phyloP scores from a whole-genome alignment of 2,113 vertebrate genomes.

The Opisthocomus hoazin region DNA sequence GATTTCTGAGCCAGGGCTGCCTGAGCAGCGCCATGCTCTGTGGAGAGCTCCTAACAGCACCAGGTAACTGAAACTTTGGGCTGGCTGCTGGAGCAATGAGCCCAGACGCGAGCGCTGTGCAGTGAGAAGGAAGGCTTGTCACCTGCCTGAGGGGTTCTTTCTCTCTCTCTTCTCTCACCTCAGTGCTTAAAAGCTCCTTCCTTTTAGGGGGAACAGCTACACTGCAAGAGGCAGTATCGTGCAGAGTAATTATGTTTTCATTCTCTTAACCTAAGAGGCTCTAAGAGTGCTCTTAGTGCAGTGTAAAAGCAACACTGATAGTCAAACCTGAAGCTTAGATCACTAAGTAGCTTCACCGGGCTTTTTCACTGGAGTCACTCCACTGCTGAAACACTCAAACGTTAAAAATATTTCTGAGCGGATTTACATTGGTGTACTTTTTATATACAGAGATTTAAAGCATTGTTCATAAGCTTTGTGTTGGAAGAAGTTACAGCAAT shows the following conservation, averaged over 20 bases:
- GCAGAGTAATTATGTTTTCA: neutral
- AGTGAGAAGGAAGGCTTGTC: neutral
- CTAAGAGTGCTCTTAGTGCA: conserved; percentile 9
- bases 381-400: neutral
- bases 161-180: neutral
- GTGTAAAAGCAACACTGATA: neutral
- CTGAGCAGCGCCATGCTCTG: neutral
- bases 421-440: neutral
- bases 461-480: neutral
- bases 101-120: neutral
- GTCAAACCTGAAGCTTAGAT: conserved; percentile 32
- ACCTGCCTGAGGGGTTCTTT: neutral
- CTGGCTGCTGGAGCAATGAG: neutral
- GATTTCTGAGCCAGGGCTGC: neutral
- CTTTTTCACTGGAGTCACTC: neutral
- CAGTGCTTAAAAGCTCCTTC: neutral
- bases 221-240: neutral
- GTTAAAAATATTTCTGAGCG: neutral
- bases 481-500: neutral
- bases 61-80: neutral
- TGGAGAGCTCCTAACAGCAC: neutral
- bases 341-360: conserved; percentile 13
- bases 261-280: conserved; percentile 24
- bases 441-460: neutral
- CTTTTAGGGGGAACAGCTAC: neutral